Percentiles rank a stretch among this genome's conserved stretches.
phyloP scores from a whole-genome alignment of 2,888 invertebrate genomes.

The Macropis europaea region DNA sequence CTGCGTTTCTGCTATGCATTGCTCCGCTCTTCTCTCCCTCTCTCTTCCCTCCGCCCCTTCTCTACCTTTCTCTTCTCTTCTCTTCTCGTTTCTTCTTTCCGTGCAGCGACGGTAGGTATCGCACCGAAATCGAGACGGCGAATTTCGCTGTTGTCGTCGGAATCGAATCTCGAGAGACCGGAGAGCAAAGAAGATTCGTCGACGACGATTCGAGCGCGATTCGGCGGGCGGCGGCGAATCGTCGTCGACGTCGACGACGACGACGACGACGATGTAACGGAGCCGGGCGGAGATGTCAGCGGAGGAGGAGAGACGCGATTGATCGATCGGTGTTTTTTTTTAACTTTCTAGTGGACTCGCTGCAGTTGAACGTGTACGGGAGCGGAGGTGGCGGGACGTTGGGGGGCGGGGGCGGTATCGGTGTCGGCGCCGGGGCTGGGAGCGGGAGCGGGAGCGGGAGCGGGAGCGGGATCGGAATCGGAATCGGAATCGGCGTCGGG shows the following conservation, averaged over 20 bases:
- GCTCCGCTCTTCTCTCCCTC: not conserved
- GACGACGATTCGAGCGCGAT: too few relatives aligned
- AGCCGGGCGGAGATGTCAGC: too few relatives aligned
- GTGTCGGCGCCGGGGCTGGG: not conserved
- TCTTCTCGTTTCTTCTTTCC: too few relatives aligned
- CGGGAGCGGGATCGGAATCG: not conserved
- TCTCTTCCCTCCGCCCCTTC: too few relatives aligned
- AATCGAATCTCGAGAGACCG: too few relatives aligned
- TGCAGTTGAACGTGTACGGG: conserved; percentile 76
- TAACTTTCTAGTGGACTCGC: conserved; percentile 75
- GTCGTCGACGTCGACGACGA: too few relatives aligned
- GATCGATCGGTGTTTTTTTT: conserved; percentile 11
- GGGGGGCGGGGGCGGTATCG: conserved; percentile 14
- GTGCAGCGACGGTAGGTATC: too few relatives aligned
- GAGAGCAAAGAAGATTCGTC: too few relatives aligned
- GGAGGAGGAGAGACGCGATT: not conserved
- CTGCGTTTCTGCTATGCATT: too few relatives aligned
- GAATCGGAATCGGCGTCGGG: not conserved
- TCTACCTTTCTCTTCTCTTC: not conserved
- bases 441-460: not conserved
- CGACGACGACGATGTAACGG: not conserved
- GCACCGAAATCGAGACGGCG: too few relatives aligned
- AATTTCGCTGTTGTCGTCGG: too few relatives aligned
- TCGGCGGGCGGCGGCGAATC: too few relatives aligned
- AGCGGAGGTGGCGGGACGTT: conserved; percentile 36